Evolutionary conservation across 2,113 vertebrate genomes (phyloP).

Genomic region (Eolophus roseicapilla): DNA sequence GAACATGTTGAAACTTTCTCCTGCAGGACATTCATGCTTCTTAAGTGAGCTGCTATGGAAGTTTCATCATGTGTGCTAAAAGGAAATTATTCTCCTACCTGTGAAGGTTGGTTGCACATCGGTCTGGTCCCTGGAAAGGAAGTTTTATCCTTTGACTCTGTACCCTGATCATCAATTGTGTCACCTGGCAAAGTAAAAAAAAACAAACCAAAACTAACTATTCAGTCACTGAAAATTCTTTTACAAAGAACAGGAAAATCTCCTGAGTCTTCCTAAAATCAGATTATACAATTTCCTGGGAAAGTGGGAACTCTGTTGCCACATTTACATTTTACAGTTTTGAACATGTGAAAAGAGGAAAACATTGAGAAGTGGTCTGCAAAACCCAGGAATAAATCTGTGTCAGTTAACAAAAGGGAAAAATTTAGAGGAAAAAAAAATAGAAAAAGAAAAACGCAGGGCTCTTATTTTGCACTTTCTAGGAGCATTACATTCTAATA

Average conservation of each 20-base stretch:
- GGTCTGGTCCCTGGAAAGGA: constrained; percentile 62
- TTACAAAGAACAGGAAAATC: neutral
- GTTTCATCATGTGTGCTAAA: neutral
- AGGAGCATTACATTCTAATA: neutral
- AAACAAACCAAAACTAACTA: neutral
- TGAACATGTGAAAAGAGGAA: neutral
- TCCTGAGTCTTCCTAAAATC: neutral
- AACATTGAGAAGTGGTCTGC: neutral
- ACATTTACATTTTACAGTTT: neutral
- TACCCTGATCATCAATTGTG: constrained; percentile 75
- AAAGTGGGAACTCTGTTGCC: neutral
- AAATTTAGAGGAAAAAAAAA: neutral
- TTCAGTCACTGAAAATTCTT: neutral
- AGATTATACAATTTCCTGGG: neutral
- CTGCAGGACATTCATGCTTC: neutral
- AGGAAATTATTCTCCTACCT: constrained; percentile 73
- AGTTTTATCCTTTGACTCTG: constrained; percentile 59
- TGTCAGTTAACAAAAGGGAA: neutral
- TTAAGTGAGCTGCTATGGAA: neutral
- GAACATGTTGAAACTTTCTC: neutral
- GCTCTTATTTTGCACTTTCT: neutral
- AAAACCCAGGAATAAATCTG: neutral
- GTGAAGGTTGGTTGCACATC: constrained; percentile 69
- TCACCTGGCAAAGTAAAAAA: constrained; percentile 76
- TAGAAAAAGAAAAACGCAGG: neutral